A percentile compares a stretch with the other conserved stretches of the same genome.
phyloP scores from a whole-genome alignment of 2,797 vertebrate species.

The Poecilia wingei region DNA sequence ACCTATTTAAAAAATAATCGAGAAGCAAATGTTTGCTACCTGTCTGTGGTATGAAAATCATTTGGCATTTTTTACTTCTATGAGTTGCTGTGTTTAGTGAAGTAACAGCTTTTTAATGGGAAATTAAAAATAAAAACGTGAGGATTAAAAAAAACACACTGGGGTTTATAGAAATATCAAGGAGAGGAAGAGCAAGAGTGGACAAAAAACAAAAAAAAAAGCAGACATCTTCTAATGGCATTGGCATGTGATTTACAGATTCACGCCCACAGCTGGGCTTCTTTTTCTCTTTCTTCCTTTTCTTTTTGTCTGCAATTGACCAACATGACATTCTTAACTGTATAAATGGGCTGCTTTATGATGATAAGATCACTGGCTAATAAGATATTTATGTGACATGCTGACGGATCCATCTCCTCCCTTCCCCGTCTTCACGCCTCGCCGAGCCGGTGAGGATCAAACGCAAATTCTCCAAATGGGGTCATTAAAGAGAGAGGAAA shows the following conservation, averaged over 20 bases:
- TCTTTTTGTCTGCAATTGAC: slow-evolving; percentile 82
- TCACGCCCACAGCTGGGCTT: slow-evolving; percentile 82
- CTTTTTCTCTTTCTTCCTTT: slow-evolving; percentile 36
- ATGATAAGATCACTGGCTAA: slow-evolving; percentile 95
- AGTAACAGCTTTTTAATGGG: background rate
- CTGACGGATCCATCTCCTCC: slow-evolving; percentile 86
- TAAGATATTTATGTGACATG: slow-evolving; percentile 98
- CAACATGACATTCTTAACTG: slow-evolving; percentile 87
- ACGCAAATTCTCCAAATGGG: slow-evolving; percentile 83
- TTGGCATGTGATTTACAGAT: slow-evolving; percentile 78
- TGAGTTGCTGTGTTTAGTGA: background rate
- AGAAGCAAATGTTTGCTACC: background rate
- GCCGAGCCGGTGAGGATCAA: slow-evolving; percentile 80
- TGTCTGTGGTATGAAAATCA: background rate
- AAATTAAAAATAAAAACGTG: background rate
- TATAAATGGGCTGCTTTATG: slow-evolving; percentile 94
- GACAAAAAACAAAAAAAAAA: slow-evolving; percentile 52
- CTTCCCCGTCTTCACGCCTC: slow-evolving; percentile 75
- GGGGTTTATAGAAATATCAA: slow-evolving; percentile 57
- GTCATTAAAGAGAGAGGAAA: slow-evolving; percentile 83
- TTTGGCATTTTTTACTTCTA: background rate
- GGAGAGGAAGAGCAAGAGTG: slow-evolving; percentile 34
- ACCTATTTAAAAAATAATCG: background rate
- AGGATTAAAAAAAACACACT: slow-evolving; percentile 4
- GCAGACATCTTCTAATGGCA: slow-evolving; percentile 78